These are phyloP conservation scores for Mythimna impura DNA, from an alignment of 2,888 invertebrate genomes.

Conservation along the genomic window DNA sequence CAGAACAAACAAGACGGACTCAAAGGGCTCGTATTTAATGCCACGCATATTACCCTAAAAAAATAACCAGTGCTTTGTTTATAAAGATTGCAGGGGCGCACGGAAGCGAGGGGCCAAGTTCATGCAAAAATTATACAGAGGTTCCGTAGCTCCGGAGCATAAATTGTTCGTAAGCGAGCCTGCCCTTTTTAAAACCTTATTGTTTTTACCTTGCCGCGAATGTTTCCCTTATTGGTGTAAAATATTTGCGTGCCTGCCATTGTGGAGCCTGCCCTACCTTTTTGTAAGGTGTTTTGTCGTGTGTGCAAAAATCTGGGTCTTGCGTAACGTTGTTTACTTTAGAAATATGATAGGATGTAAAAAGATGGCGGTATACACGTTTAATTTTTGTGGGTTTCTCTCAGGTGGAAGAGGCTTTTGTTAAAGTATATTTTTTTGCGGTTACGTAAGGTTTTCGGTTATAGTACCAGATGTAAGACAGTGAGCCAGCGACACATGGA, in stretches of 20 bases:
- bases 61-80: constrained; percentile 66
- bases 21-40: constrained; percentile 65
- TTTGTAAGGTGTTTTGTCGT: constrained; percentile 57
- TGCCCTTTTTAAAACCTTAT: constrained; percentile 67
- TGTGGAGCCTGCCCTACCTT: constrained; percentile 46
- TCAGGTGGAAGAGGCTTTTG: constrained; percentile 18
- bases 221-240: constrained; percentile 77
- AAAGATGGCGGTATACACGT: constrained; percentile 36
- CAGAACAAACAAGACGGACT: constrained; percentile 54
- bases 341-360: constrained; percentile 53
- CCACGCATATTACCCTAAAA: constrained; percentile 62
- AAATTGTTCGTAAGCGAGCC: constrained; percentile 56
- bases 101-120: constrained; percentile 68
- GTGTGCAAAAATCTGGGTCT: constrained; percentile 55
- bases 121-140: constrained; percentile 75
- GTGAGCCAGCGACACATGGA: no score
- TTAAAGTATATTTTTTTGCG: not conserved
- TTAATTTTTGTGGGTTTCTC: constrained; percentile 42
- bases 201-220: constrained; percentile 74
- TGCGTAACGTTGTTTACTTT: constrained; percentile 57
- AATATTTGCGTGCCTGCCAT: constrained; percentile 69
- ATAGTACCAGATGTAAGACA: not conserved
- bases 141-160: constrained; percentile 42
- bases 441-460: constrained; percentile 5
- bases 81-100: constrained; percentile 67